phyloP scores from a whole-genome alignment of 2,888 invertebrate genomes.

The Hypselothyrea guttata region DNA sequence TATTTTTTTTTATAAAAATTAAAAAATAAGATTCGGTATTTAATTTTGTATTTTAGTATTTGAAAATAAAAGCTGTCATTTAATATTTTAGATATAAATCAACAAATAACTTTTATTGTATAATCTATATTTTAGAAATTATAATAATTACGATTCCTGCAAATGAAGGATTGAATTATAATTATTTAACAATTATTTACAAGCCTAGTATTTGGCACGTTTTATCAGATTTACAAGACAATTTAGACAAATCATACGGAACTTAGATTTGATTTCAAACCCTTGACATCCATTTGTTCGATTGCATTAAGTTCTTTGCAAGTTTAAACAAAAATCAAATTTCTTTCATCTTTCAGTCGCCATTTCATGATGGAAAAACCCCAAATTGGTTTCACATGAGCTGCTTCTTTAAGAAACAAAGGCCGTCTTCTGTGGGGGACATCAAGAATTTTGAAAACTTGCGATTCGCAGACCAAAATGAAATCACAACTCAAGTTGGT shows the following conservation, averaged over 20 bases:
- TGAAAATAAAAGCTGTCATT: neutral
- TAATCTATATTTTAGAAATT: neutral
- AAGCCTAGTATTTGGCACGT: no score
- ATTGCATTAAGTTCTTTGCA: neutral
- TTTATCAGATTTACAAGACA: no score
- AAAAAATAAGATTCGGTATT: no score
- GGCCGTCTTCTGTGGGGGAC: conserved; percentile 88
- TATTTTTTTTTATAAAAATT: no score
- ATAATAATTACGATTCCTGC: neutral
- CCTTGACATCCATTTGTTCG: no score
- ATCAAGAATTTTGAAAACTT: conserved; percentile 91
- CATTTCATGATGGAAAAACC: conserved; percentile 92
- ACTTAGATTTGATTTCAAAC: no score
- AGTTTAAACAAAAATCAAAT: neutral
- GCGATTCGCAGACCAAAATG: conserved; percentile 92
- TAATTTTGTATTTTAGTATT: neutral
- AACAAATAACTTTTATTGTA: neutral
- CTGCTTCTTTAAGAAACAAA: conserved; percentile 93
- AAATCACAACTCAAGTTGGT: conserved; percentile 88
- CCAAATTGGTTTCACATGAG: conserved; percentile 94
- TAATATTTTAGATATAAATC: neutral
- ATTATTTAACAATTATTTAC: no score
- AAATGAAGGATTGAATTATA: neutral
- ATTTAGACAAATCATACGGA: no score
- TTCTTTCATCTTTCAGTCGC: conserved; percentile 85